Evolutionary conservation across 1,140 invertebrate species (phyloP).

Genomic region (Drosophila athabasca): DNA sequence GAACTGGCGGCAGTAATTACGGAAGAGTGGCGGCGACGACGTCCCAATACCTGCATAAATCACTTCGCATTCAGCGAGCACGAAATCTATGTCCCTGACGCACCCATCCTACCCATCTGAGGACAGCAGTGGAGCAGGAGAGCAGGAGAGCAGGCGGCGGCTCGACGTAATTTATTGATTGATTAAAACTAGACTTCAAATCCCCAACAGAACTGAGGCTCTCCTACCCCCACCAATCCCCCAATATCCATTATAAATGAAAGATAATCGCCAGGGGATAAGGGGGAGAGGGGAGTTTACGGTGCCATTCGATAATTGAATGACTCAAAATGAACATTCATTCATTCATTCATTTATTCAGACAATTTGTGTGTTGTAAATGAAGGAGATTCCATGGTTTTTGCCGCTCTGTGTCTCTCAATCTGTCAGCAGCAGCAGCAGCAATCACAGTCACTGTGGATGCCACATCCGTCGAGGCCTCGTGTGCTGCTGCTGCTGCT

Average conservation of each 20-base stretch:
- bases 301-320: slow-evolving; percentile 16
- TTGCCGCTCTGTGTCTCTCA: too few relatives aligned
- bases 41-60: slow-evolving; percentile 55
- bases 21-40: slow-evolving; percentile 40
- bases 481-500: too few relatives aligned
- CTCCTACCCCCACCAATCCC: not conserved
- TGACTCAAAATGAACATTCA: slow-evolving; percentile 2
- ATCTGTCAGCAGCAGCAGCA: too few relatives aligned
- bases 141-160: slow-evolving; percentile 15
- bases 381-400: not conserved
- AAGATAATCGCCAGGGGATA: slow-evolving; percentile 31
- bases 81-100: slow-evolving; percentile 61
- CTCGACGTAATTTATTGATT: slow-evolving; percentile 54
- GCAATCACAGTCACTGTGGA: slow-evolving; percentile 18
- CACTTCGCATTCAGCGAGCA: slow-evolving; percentile 59
- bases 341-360: not conserved
- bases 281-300: slow-evolving; percentile 5
- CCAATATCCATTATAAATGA: slow-evolving; percentile 36
- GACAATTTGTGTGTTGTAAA: not conserved
- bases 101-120: slow-evolving; percentile 28
- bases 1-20: slow-evolving; percentile 52
- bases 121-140: too few relatives aligned
- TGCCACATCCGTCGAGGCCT: too few relatives aligned
- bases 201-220: slow-evolving; percentile 29
- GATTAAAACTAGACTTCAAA: slow-evolving; percentile 61